Evolutionary conservation across 2,888 invertebrate species (phyloP).

Genomic region (Marasmarcha lunaedactyla): DNA sequence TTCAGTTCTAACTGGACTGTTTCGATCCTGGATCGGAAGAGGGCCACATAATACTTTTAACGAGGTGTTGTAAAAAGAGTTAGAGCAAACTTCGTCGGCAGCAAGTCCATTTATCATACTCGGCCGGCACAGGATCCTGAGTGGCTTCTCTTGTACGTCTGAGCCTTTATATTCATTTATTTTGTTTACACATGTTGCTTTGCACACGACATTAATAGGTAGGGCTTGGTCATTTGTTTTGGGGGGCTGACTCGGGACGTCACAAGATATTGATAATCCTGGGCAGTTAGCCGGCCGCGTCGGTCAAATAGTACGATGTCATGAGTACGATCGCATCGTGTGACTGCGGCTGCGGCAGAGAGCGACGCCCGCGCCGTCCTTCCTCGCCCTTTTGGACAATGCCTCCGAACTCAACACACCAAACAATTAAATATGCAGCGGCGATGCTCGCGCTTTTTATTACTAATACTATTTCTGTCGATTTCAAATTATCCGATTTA

Average conservation of each 20-base stretch:
- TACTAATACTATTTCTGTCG: too few relatives aligned
- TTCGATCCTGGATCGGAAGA: too few relatives aligned
- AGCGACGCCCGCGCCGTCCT: slow-evolving; percentile 51
- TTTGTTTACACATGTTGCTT: slow-evolving; percentile 42
- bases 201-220: slow-evolving; percentile 22
- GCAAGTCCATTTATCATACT: slow-evolving; percentile 54
- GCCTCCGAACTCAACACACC: slow-evolving; percentile 19
- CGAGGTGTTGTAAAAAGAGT: slow-evolving; percentile 26
- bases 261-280: too few relatives aligned
- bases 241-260: too few relatives aligned
- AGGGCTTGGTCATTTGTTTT: slow-evolving; percentile 15
- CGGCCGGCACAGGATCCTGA: slow-evolving; percentile 38
- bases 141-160: slow-evolving; percentile 58
- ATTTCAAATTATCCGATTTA: too few relatives aligned
- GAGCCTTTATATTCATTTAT: slow-evolving; percentile 32
- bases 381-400: slow-evolving; percentile 43
- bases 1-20: too few relatives aligned
- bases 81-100: slow-evolving; percentile 29
- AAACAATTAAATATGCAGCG: neutral
- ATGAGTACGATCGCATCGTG: slow-evolving; percentile 24
- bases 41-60: too few relatives aligned
- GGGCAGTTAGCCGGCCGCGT: too few relatives aligned
- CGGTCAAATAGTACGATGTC: slow-evolving; percentile 24
- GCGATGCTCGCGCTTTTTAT: too few relatives aligned
- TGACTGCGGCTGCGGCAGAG: slow-evolving; percentile 22